Evolutionary conservation across 92 coral and sea anemone species (phyloP).

Genomic region (Parazoanthus swiftii): DNA sequence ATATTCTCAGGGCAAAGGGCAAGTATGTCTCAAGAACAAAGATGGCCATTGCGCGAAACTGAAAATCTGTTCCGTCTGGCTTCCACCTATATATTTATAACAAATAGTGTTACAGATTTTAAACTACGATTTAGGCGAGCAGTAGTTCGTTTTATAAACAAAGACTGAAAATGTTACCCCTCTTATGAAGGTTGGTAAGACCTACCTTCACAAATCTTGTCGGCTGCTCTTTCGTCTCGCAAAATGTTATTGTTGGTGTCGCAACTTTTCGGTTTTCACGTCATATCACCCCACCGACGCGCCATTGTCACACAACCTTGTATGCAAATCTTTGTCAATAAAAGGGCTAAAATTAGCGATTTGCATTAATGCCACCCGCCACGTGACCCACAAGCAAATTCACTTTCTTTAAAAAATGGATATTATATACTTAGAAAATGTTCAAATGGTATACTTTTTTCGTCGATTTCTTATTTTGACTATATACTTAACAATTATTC

Average conservation of each 20-base stretch:
- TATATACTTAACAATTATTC: too few relatives aligned
- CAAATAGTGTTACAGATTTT: background rate
- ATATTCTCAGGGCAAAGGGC: background rate
- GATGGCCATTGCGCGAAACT: background rate
- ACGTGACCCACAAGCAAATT: too few relatives aligned
- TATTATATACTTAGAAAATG: too few relatives aligned
- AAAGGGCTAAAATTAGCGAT: too few relatives aligned
- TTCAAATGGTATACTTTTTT: too few relatives aligned
- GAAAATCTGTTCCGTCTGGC: background rate
- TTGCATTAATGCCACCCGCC: too few relatives aligned
- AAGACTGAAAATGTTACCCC: background rate
- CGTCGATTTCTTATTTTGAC: too few relatives aligned
- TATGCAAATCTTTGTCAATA: too few relatives aligned
- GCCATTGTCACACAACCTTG: background rate
- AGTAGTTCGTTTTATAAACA: background rate
- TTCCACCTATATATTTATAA: background rate
- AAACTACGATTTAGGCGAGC: background rate
- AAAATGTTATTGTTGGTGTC: background rate
- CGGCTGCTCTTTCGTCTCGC: background rate
- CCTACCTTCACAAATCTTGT: background rate
- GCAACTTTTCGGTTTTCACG: background rate
- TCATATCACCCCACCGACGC: slow-evolving; percentile 17
- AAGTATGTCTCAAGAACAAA: background rate
- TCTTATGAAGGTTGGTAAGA: background rate
- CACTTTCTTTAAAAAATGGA: too few relatives aligned